Percentiles rank a stretch among this genome's conserved stretches.
These are phyloP conservation scores for Ochropleura plecta DNA, from an alignment of 2,888 invertebrate genomes.

Conservation along the genomic window DNA sequence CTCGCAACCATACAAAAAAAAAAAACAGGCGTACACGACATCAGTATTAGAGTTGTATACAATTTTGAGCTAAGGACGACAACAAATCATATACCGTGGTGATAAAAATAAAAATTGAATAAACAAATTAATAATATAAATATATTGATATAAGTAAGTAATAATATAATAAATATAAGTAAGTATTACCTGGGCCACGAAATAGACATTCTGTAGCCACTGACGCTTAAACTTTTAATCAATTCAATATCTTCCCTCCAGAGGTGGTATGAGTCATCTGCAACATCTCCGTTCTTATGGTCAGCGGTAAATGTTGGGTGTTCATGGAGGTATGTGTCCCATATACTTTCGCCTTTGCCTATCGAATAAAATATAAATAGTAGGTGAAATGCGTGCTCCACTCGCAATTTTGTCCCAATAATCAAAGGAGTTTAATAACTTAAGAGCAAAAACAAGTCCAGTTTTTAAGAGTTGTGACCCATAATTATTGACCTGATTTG, in stretches of 20 bases:
- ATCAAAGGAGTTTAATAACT: not conserved
- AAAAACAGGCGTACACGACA: no score
- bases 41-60: no score
- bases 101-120: not conserved
- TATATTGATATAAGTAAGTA: no score
- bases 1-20: no score
- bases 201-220: slow-evolving; percentile 27
- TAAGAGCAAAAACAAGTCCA: no score
- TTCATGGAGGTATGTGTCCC: slow-evolving; percentile 90
- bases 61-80: no score
- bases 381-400: not conserved
- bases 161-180: no score
- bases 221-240: slow-evolving; percentile 8
- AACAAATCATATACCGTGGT: no score
- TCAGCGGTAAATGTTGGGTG: slow-evolving; percentile 88
- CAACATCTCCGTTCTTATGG: slow-evolving; percentile 91
- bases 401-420: not conserved
- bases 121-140: no score
- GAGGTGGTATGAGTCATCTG: slow-evolving; percentile 93
- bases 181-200: slow-evolving; percentile 17
- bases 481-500: no score
- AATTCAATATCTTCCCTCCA: slow-evolving; percentile 82
- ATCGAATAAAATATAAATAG: not conserved
- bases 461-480: no score
- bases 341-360: slow-evolving; percentile 93